Evolutionary conservation across 2,888 invertebrate genomes (phyloP).

Genomic region (Heliconius charithonia): DNA sequence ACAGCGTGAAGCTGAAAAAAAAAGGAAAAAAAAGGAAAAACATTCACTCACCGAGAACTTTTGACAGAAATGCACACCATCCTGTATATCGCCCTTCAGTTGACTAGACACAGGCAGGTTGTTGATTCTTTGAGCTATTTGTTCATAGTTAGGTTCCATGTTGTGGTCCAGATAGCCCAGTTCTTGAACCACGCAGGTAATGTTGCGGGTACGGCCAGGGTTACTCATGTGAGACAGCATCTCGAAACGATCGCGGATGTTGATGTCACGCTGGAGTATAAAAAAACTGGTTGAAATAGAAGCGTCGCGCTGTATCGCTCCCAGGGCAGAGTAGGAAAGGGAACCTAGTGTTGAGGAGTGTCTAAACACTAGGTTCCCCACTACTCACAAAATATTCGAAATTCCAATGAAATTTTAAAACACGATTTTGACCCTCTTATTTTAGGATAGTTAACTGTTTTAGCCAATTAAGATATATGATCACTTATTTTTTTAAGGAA

Average conservation of each 20-base stretch:
- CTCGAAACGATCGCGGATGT: constrained; percentile 85
- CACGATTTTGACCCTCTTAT: too few species aligned
- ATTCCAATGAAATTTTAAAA: too few species aligned
- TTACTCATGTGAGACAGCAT: constrained; percentile 72
- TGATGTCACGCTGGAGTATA: constrained; percentile 70
- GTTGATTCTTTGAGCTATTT: constrained; percentile 85
- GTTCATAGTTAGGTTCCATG: constrained; percentile 86
- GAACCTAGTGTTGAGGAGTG: too few species aligned
- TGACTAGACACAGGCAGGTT: constrained; percentile 85
- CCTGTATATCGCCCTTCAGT: constrained; percentile 86
- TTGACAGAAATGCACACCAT: constrained; percentile 87
- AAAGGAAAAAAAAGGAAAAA: too few species aligned
- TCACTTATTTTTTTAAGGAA: too few species aligned
- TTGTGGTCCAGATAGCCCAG: constrained; percentile 87
- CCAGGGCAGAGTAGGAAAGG: too few species aligned
- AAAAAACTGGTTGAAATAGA: not conserved
- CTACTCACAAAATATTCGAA: too few species aligned
- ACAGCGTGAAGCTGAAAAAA: too few species aligned
- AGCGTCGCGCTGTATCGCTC: too few species aligned
- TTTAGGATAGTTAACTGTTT: too few species aligned
- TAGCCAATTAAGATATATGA: too few species aligned
- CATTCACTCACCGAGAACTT: constrained; percentile 85
- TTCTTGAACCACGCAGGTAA: constrained; percentile 89
- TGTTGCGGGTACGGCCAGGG: constrained; percentile 83
- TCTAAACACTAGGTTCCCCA: too few species aligned